phyloP scores from a whole-genome alignment of 2,113 vertebrate genomes.

The Rhinolophus ferrumequinum region DNA sequence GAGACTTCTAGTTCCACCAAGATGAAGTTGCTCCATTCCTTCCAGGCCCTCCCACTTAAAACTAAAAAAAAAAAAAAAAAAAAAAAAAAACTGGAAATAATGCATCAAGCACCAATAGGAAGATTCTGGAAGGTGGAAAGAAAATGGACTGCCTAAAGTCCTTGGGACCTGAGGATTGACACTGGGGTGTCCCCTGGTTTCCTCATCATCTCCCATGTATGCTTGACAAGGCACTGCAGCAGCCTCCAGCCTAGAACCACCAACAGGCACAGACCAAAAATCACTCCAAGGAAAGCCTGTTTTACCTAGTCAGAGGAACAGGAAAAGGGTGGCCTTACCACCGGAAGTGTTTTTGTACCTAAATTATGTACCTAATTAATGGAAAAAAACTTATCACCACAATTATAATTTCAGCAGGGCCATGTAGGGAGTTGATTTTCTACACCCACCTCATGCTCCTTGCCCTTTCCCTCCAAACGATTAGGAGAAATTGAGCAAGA shows the following conservation, averaged over 20 bases:
- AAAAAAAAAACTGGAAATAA: background rate
- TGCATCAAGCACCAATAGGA: background rate
- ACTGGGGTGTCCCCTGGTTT: background rate
- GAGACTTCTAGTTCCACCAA: background rate
- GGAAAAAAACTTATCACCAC: background rate
- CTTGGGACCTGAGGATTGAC: background rate
- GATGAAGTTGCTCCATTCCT: background rate
- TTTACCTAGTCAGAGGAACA: background rate
- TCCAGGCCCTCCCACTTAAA: background rate
- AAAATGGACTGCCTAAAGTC: background rate
- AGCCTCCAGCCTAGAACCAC: background rate
- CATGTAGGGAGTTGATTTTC: background rate
- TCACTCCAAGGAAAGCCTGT: background rate
- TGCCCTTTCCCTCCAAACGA: rapidly evolving
- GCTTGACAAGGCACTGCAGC: background rate
- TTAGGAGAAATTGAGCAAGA: background rate
- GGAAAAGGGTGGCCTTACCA: background rate
- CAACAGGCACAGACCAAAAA: background rate
- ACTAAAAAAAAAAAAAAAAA: background rate
- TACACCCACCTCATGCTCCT: background rate
- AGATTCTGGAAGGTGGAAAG: background rate
- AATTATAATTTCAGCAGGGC: background rate
- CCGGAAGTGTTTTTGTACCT: background rate
- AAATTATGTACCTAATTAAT: background rate
- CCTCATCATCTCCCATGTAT: background rate